These are phyloP conservation scores for Galeruca laticollis DNA, from an alignment of 2,888 invertebrate species.

Conservation along the genomic window DNA sequence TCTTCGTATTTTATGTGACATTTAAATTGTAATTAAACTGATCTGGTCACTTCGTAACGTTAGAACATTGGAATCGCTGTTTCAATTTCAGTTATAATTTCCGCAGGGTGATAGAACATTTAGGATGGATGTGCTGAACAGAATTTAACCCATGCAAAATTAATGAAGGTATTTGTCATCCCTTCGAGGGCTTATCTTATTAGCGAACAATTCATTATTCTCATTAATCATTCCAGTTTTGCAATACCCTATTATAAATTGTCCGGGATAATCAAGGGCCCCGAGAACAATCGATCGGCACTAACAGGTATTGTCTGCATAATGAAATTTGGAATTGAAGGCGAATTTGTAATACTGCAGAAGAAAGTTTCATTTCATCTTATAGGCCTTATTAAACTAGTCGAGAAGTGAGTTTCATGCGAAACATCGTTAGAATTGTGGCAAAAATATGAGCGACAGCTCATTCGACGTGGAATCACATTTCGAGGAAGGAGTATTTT, in stretches of 20 bases:
- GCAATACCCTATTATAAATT: conserved; percentile 49
- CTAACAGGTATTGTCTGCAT: conserved; percentile 37
- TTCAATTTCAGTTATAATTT: conserved; percentile 28
- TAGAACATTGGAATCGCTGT: conserved; percentile 8
- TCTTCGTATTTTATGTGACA: no score
- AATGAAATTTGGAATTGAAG: conserved; percentile 34
- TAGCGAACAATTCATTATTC: conserved; percentile 53
- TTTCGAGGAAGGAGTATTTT: no score
- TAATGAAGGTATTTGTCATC: conserved; percentile 50
- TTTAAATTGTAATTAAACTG: neutral
- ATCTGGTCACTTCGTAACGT: neutral
- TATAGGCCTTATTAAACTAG: neutral
- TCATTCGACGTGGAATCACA: no score
- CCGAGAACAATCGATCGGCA: conserved; percentile 35
- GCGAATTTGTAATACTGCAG: conserved; percentile 28
- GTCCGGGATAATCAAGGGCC: conserved; percentile 39
- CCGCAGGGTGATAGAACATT: conserved; percentile 24
- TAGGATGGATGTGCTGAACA: conserved; percentile 26
- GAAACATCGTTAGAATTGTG: no score
- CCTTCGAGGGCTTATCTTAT: conserved; percentile 52
- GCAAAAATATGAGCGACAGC: no score
- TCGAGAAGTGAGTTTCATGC: no score
- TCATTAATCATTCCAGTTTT: conserved; percentile 52
- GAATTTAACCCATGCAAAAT: conserved; percentile 42
- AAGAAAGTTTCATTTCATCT: neutral